Percentiles rank a stretch among this genome's conserved stretches.
Conservation (phyloP, 2,797 vertebrate genomes). For the Aulostomus chinensis region DNA sequence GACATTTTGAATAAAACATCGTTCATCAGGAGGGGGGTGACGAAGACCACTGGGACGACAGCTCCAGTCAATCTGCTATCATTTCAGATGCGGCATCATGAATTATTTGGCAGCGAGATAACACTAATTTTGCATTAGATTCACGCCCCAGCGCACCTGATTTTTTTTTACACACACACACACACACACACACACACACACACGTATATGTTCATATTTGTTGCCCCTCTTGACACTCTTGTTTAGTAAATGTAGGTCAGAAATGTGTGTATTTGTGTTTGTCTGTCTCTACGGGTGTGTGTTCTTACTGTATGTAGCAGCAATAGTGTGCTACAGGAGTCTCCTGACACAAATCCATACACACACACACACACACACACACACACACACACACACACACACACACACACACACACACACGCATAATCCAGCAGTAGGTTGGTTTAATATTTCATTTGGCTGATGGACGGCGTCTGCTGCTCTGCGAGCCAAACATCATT, state of each 20-base stretch:
- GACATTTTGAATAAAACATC: conserved; percentile 65
- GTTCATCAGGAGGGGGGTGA: conserved; percentile 49
- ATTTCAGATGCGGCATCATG: conserved; percentile 56
- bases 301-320: conserved; percentile 42
- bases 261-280: conserved; percentile 26
- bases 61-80: conserved; percentile 43
- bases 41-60: conserved; percentile 44
- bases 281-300: conserved; percentile 2
- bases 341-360: conserved; percentile 41
- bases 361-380: conserved; percentile 1
- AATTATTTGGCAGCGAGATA: conserved; percentile 68
- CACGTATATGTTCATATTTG: conserved; percentile 21
- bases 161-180: conserved; percentile 29
- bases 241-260: conserved; percentile 71
- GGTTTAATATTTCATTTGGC: conserved; percentile 76
- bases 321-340: conserved; percentile 22
- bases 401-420: conserved; percentile 1
- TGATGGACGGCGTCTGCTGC: conserved; percentile 72
- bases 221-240: conserved; percentile 61
- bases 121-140: conserved; percentile 73
- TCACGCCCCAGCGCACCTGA: conserved; percentile 62
- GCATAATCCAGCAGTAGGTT: conserved; percentile 56
- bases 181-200: conserved; percentile 34
- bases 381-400: conserved; percentile 20
- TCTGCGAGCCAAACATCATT: conserved; percentile 71